A percentile compares a stretch with the other conserved stretches of the same genome.
Evolutionary conservation across 2,113 vertebrate genomes (phyloP).

Genomic region (Lanius collurio): DNA sequence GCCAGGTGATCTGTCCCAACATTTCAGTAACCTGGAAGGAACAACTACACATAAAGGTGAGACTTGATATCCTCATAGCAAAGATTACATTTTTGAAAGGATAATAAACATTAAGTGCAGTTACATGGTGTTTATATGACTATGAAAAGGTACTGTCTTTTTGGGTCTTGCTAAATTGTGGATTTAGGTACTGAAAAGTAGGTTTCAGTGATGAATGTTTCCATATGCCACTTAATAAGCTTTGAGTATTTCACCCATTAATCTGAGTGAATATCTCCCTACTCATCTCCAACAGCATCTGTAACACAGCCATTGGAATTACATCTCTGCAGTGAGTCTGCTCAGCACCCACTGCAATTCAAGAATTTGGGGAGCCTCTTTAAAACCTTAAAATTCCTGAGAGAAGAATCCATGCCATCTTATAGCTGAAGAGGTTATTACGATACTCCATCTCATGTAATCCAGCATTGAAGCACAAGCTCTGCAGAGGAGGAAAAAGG

Average conservation of each 20-base stretch:
- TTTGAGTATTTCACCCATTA: constrained; percentile 33
- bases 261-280: not conserved
- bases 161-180: not conserved
- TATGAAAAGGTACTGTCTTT: not conserved
- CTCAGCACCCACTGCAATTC: not conserved
- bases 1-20: not conserved
- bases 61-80: not conserved
- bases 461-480: not conserved
- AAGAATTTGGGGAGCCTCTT: not conserved
- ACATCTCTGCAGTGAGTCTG: not conserved
- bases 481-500: not conserved
- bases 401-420: not conserved
- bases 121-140: not conserved
- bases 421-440: not conserved
- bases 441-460: not conserved
- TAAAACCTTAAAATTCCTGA: not conserved
- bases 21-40: not conserved
- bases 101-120: not conserved
- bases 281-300: not conserved
- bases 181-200: not conserved
- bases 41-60: not conserved
- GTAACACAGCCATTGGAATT: not conserved
- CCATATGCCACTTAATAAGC: constrained; percentile 52
- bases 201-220: not conserved
- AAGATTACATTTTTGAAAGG: not conserved